phyloP scores from a whole-genome alignment of 1,140 invertebrate genomes.

The Euschistus heros region DNA sequence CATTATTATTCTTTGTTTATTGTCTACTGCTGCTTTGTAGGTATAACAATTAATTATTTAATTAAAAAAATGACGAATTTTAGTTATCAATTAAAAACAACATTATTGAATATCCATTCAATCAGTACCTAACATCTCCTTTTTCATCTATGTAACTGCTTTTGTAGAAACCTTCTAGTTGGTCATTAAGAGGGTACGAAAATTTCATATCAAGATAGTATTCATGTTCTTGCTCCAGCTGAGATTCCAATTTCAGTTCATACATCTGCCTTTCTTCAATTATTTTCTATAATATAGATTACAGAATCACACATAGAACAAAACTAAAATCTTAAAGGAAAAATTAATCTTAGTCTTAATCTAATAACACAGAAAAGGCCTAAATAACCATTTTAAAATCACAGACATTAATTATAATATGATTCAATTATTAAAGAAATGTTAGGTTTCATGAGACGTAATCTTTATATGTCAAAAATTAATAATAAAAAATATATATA shows the following conservation, averaged over 20 bases:
- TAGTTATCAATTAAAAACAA: slow-evolving; percentile 1
- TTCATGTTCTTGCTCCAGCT: neutral
- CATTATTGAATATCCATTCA: neutral
- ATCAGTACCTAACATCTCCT: neutral
- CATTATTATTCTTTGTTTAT: neutral
- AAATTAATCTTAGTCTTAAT: too few species aligned
- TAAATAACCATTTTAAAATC: too few species aligned
- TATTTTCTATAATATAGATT: too few species aligned
- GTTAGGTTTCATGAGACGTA: too few species aligned
- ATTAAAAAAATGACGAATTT: neutral
- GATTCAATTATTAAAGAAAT: too few species aligned
- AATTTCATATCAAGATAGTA: slow-evolving; percentile 5
- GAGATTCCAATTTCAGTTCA: neutral
- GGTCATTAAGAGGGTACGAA: slow-evolving; percentile 1
- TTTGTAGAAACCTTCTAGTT: slow-evolving; percentile 7
- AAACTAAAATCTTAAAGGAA: too few species aligned
- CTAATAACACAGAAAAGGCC: too few species aligned
- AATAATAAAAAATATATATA: too few species aligned
- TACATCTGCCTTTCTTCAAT: neutral
- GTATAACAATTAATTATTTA: neutral
- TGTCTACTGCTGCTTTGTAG: neutral
- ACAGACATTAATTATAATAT: too few species aligned
- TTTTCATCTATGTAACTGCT: slow-evolving; percentile 8
- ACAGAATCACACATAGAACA: too few species aligned
- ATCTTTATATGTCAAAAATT: too few species aligned